Percentiles rank a stretch among this genome's conserved stretches.
Evolutionary conservation across 2,888 invertebrate species (phyloP).

Genomic region (Leucoptera coffeella): DNA sequence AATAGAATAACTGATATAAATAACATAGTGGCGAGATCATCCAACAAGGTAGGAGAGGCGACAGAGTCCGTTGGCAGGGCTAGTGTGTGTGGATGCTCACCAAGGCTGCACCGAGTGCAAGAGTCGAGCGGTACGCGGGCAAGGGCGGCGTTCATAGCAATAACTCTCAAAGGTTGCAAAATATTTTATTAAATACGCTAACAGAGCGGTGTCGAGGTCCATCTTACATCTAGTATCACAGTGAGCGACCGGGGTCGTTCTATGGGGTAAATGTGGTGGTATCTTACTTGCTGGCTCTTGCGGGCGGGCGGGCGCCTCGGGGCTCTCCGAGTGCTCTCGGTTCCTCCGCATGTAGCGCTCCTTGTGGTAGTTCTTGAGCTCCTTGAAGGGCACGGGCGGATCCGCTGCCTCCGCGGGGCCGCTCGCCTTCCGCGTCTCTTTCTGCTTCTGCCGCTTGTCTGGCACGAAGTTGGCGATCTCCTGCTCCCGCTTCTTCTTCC

Average conservation of each 20-base stretch:
- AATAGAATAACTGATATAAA: too few relatives aligned
- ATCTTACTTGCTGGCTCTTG: conserved; percentile 54
- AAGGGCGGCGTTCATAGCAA: conserved; percentile 40
- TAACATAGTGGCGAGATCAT: too few relatives aligned
- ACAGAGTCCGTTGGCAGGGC: too few relatives aligned
- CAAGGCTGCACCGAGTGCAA: too few relatives aligned
- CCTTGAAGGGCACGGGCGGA: conserved; percentile 45
- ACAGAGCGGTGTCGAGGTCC: conserved; percentile 11
- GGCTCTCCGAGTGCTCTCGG: conserved; percentile 55
- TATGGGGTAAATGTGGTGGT: conserved; percentile 8
- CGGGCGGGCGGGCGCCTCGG: conserved; percentile 37
- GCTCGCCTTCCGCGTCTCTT: conserved; percentile 8
- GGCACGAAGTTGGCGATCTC: conserved; percentile 7
- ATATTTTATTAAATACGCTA: conserved; percentile 42
- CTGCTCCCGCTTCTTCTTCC: conserved; percentile 11
- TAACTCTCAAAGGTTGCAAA: conserved; percentile 32
- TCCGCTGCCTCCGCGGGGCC: conserved; percentile 6
- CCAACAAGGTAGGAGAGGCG: too few relatives aligned
- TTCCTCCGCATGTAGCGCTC: conserved; percentile 62
- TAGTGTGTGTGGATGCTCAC: too few relatives aligned
- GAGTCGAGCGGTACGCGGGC: too few relatives aligned
- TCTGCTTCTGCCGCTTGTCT: conserved; percentile 10
- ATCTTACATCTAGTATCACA: conserved; percentile 33
- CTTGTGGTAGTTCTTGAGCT: conserved; percentile 50
- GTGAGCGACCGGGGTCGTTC: too few relatives aligned